These are phyloP conservation scores for Mormyrus iriodes DNA, from an alignment of 2,113 vertebrate species.

Conservation along the genomic window DNA sequence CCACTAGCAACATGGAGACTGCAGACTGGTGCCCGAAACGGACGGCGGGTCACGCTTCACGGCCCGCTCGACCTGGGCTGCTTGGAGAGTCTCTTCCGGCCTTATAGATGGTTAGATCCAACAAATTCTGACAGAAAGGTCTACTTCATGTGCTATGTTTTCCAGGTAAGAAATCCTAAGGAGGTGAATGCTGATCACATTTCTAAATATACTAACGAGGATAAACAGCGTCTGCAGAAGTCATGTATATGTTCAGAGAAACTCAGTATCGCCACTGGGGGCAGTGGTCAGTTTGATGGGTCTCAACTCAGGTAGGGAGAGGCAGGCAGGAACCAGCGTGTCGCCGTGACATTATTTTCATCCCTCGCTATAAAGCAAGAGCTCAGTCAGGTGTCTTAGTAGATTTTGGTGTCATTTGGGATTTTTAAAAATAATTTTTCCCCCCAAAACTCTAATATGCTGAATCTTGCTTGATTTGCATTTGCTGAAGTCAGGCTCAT, in stretches of 20 bases:
- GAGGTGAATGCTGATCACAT: background rate
- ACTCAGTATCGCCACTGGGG: background rate
- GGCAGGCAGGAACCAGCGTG: too few species aligned
- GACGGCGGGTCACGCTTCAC: too few species aligned
- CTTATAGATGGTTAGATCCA: background rate
- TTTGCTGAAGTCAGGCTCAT: background rate
- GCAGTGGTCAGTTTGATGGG: background rate
- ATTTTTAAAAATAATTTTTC: background rate
- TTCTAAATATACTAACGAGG: background rate
- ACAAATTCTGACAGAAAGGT: background rate
- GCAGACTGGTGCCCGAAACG: too few species aligned
- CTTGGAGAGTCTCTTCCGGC: too few species aligned
- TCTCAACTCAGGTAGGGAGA: background rate
- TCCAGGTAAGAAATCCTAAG: background rate
- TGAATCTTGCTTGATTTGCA: too few species aligned
- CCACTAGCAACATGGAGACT: background rate
- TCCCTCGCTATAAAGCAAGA: background rate
- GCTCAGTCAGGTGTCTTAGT: background rate
- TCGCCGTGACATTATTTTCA: background rate
- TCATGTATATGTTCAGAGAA: background rate
- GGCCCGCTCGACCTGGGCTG: too few species aligned
- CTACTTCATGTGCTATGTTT: background rate
- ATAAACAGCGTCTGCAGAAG: background rate
- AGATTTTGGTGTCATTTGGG: background rate
- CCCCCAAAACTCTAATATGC: background rate